Evolutionary conservation across 2,113 vertebrate genomes (phyloP), one percentile per base, ranked within the genome.

Genomic region (Malurus cyaneus): DNA sequence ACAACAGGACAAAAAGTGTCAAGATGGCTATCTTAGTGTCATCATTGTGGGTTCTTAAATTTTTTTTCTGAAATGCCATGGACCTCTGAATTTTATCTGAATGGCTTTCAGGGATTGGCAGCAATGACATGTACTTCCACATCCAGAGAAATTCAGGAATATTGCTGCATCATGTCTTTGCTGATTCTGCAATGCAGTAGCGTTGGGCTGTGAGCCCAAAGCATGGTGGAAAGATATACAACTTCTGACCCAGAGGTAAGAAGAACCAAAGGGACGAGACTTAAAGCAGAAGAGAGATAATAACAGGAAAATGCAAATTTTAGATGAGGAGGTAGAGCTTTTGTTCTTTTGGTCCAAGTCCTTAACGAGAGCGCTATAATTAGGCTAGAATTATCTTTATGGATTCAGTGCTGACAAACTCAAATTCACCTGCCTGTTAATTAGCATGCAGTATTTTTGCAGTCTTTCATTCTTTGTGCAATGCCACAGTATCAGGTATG

Each of bases 101-200:
- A 39, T 67, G 32, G 77, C 42, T 82, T 69, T 92, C 73, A 79
- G 77, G 18, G 16, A 71, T 74, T 94, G 94, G 44, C 73, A 79
- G 47, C 52, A 60, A 23, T 94, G 80, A 41, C 69, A 56, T n/a
- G 60, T 71, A 36, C 66, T 91, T 86, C 70, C 34, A 52, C 57
- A 20, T 85, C 88, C 23, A 24, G 10, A 89, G 92, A 64, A 82
- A 49, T 77, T 88, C 53, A 32, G 60, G n/a, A 69, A n/a, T 82
- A 86, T 86, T 82, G 66, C 95, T 92, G 82, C 82, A 80, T 96
- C 81, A 59, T 77, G 88, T 72, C 74, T 88, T 96, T 80, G 74
- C 93, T 91, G 90, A 93, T 89, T 89, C 90, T 96, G 95, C 96
- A 96, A 47, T 94, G 95, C 92, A 95, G 95, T 60, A 77, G n/a